A percentile compares a stretch with the other conserved stretches of the same genome.
phyloP scores from a whole-genome alignment of 37 sponge, comb jelly and placozoan species.

The Mnemiopsis leidyi region DNA sequence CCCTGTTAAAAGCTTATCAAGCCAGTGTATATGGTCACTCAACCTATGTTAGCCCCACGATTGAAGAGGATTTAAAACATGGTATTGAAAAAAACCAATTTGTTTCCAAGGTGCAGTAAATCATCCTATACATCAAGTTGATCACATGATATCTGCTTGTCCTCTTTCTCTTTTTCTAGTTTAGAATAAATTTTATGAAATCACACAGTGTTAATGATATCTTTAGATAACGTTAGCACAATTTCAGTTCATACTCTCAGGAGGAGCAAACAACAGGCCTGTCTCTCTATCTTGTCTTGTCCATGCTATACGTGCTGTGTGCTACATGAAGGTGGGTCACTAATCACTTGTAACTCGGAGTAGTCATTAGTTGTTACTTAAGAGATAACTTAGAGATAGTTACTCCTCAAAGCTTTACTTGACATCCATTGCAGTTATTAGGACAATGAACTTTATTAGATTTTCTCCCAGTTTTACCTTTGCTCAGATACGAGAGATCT shows the following conservation, averaged over 20 bases:
- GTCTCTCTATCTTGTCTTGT: background rate
- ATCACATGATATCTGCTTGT: too few species aligned
- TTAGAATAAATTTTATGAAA: too few species aligned
- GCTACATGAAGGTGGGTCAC: slow-evolving; percentile 55
- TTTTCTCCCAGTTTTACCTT: background rate
- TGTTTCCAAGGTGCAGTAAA: slow-evolving; percentile 30
- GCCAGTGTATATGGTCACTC: slow-evolving; percentile 14
- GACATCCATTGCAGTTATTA: background rate
- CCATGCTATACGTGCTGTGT: slow-evolving; percentile 5
- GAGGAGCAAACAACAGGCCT: slow-evolving; percentile 6
- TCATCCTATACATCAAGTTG: too few species aligned
- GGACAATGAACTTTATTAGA: too few species aligned
- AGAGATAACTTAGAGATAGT: background rate
- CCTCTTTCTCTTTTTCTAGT: too few species aligned
- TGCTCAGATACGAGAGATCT: slow-evolving; percentile 62
- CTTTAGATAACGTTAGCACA: background rate
- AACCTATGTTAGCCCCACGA: background rate
- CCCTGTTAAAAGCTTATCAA: slow-evolving; percentile 35
- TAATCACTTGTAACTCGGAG: background rate
- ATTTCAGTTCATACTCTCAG: slow-evolving; percentile 49
- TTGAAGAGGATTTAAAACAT: slow-evolving; percentile 50
- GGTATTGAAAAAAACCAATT: slow-evolving; percentile 19
- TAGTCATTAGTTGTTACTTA: background rate
- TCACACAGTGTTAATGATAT: background rate
- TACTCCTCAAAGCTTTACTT: background rate